Conservation (phyloP, 2,113 vertebrate genomes). For the Mastomys coucha region DNA sequence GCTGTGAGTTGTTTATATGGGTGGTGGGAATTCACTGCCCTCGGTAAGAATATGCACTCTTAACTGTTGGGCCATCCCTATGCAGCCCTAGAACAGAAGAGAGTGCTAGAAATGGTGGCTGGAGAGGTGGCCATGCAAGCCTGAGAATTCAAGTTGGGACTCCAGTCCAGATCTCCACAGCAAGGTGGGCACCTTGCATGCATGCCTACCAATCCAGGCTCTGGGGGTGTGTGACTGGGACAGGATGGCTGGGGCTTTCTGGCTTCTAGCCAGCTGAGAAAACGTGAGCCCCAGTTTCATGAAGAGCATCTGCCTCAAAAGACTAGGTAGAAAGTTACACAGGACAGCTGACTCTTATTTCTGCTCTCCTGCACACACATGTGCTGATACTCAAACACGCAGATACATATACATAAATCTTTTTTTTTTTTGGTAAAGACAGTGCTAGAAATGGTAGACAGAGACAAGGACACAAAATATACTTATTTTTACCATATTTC, state of each 20-base stretch:
- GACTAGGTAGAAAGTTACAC: neutral
- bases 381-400: neutral
- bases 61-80: neutral
- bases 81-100: too few species aligned
- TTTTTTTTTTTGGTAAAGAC: neutral
- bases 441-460: accelerated
- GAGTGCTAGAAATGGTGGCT: neutral
- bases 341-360: too few species aligned
- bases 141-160: neutral
- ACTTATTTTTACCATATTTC: conserved; percentile 91
- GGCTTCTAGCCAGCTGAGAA: neutral
- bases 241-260: neutral
- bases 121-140: neutral
- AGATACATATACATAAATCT: neutral
- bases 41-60: neutral
- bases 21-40: neutral
- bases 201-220: neutral
- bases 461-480: too few species aligned
- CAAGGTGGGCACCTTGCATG: neutral
- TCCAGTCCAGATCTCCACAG: neutral
- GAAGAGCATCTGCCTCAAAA: neutral
- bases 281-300: neutral
- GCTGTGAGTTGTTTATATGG: neutral
- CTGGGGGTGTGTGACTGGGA: neutral
- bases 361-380: neutral